Percentiles rank a stretch among this genome's conserved stretches.
These are phyloP conservation scores for Metridium senile DNA, from an alignment of 92 coral and sea anemone species.

Conservation along the genomic window DNA sequence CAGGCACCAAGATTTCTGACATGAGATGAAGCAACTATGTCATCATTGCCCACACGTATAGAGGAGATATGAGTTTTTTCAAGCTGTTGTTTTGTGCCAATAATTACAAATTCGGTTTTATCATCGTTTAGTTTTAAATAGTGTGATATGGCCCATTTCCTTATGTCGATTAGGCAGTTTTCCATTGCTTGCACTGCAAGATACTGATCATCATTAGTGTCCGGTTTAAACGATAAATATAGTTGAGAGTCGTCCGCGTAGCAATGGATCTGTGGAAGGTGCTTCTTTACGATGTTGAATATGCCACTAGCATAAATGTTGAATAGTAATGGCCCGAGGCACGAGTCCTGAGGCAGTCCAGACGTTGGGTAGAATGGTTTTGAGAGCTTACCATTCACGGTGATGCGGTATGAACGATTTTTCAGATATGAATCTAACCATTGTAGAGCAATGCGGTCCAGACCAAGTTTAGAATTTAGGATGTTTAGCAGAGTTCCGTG, in stretches of 20 bases:
- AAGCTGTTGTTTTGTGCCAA: conserved; percentile 31
- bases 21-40: conserved; percentile 23
- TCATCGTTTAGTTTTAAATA: conserved; percentile 6
- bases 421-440: conserved; percentile 25
- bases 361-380: conserved; percentile 20
- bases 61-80: conserved; percentile 21
- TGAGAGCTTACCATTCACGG: conserved; percentile 26
- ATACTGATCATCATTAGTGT: conserved; percentile 1
- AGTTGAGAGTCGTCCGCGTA: conserved; percentile 32
- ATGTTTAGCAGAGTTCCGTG: conserved; percentile 5
- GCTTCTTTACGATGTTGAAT: conserved; percentile 27
- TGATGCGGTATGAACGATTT: conserved; percentile 14
- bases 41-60: conserved; percentile 33
- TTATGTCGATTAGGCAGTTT: conserved; percentile 23
- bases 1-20: conserved; percentile 41
- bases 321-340: conserved; percentile 6
- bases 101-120: conserved; percentile 35
- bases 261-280: conserved; percentile 24
- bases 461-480: conserved; percentile 24
- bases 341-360: conserved; percentile 32
- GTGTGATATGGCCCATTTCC: conserved; percentile 27
- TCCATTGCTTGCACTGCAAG: conserved; percentile 22
- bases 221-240: conserved; percentile 3
- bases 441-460: conserved; percentile 14
- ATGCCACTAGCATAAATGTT: conserved; percentile 23